A percentile compares a stretch with the other conserved stretches of the same genome.
phyloP scores from a whole-genome alignment of 2,797 vertebrate genomes.

The Mormyrops boulengeri region DNA sequence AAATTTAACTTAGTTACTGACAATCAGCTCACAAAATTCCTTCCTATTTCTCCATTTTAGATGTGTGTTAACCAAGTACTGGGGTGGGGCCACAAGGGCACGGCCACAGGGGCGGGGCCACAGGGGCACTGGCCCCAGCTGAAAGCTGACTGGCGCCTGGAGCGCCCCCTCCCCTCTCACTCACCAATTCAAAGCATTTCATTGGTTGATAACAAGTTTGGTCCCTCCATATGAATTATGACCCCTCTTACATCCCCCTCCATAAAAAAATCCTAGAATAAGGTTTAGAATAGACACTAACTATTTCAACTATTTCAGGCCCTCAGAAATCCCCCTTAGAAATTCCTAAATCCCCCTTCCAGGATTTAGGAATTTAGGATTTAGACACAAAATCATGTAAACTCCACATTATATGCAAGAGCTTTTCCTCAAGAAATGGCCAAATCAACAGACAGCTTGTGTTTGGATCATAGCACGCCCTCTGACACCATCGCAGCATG shows the following conservation, averaged over 20 bases:
- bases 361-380: neutral
- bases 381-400: neutral
- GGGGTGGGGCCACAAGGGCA: neutral
- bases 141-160: neutral
- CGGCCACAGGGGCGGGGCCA: neutral
- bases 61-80: neutral
- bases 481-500: too few relatives aligned
- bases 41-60: neutral
- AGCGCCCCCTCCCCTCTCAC: neutral
- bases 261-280: neutral
- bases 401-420: too few relatives aligned
- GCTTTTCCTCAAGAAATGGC: too few relatives aligned
- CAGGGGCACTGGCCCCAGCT: neutral
- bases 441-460: too few relatives aligned
- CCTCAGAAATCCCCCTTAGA: neutral
- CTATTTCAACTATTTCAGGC: neutral
- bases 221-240: neutral
- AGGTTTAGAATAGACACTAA: neutral
- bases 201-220: neutral
- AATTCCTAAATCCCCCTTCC: too few relatives aligned
- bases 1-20: neutral
- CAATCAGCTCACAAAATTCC: neutral
- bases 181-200: neutral
- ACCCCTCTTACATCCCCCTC: neutral
- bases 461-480: too few relatives aligned